phyloP scores from a whole-genome alignment of 2,888 invertebrate genomes.

The Penaeus monodon region DNA sequence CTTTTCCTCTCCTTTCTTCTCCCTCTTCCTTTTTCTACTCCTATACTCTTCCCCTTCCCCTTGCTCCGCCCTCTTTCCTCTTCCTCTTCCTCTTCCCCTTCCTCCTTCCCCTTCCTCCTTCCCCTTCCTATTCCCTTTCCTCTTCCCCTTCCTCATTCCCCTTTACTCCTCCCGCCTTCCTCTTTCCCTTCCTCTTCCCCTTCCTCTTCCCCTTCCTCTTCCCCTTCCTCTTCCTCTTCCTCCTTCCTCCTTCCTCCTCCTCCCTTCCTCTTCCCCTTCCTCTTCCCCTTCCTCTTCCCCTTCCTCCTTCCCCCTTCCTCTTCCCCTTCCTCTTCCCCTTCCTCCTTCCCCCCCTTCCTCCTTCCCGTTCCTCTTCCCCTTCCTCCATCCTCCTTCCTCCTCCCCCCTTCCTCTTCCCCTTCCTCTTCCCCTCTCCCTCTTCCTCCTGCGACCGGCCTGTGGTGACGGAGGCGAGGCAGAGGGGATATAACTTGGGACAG shows the following conservation, averaged over 20 bases:
- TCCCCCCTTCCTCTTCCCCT: neutral
- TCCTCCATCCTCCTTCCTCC: neutral
- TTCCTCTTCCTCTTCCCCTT: neutral
- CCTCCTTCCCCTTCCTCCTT: neutral
- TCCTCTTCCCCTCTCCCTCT: neutral
- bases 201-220: neutral
- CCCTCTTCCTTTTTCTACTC: no score
- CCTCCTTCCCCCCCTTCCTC: neutral
- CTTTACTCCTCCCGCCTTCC: neutral
- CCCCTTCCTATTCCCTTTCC: no score
- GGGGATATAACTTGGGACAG: no score
- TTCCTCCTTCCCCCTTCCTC: neutral
- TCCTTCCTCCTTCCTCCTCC: neutral
- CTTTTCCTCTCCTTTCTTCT: no score
- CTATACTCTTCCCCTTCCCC: no score
- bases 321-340: neutral
- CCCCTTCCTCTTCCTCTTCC: neutral
- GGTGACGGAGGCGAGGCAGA: no score
- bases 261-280: no score
- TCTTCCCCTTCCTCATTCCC: neutral
- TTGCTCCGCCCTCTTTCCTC: neutral
- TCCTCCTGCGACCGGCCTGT: no score
- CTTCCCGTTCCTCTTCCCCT: no score
- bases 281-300: neutral
- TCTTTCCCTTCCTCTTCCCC: neutral